Base-by-base conservation (phyloP, 2,888 invertebrate species). In the Criorhina ranunculi region DNA sequence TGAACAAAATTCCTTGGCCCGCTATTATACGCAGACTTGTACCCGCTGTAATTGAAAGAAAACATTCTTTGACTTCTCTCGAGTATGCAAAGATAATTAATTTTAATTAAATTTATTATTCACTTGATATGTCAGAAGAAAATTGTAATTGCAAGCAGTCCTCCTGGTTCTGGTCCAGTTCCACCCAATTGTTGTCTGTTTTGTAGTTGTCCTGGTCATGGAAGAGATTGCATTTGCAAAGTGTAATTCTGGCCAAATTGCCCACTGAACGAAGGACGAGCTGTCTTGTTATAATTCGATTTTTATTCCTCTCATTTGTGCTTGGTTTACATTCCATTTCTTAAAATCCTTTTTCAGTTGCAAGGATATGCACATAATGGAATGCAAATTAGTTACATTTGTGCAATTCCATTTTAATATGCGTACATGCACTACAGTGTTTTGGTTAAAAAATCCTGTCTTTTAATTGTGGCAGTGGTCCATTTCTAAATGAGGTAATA, bases 341-440 rank as follows among this genome's bases (percentile, higher is more conserved):
- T 29, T 44, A 29, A 53, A 60, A 53, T 67, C 60, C 31, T 60
- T 77, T 51, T 77, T 11, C 19, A 40, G 31, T 35, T 11, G 53
- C 64, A 53, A 60, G 64, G 81, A 78, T 57, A 60, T 66, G 15
- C 49, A 51, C 67, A 62, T 79, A 83, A 83, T 83, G 79, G 73
- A 79, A 83, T 83, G 83, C 83, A 83, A 79, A 83, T 83, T 83
- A 83, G 83, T 79, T 69, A 83, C 83, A 73, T 83, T 79, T 60
- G 79, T 79, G 51, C 83, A 62, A 73, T 79, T 83, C 73, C 73
- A 17, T 69, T 73, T 79, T 73, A 69, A 75, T 79, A 73, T 83
- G 82, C 82, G 78, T 83, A 67, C 83, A 79, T 79, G 83, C 60
- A 67, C 24, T 49, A 9, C 49, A 15, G 42, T 66, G 49, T 72